Evolutionary conservation across 2,797 vertebrate species (phyloP).

Genomic region (Pachyuromys duprasi): DNA sequence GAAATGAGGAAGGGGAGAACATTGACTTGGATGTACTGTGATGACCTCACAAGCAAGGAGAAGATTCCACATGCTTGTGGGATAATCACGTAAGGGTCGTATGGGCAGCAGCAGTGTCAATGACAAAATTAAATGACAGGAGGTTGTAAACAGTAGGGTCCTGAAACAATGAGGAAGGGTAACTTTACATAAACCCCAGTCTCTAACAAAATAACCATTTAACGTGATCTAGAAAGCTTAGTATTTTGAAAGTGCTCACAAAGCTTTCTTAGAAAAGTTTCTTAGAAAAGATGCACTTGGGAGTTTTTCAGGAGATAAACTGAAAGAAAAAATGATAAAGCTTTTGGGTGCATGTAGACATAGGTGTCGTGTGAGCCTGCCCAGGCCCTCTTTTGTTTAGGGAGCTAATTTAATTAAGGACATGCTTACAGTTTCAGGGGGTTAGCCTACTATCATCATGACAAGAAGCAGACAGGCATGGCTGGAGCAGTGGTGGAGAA

Average conservation of each 20-base stretch:
- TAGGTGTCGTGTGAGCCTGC: neutral
- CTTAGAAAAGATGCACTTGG: neutral
- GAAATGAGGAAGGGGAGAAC: neutral
- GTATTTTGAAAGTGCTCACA: neutral
- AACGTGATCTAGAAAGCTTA: neutral
- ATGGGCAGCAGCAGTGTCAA: neutral
- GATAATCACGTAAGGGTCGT: neutral
- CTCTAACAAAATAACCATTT: neutral
- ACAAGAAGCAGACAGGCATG: neutral
- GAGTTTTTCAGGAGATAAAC: neutral
- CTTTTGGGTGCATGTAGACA: neutral
- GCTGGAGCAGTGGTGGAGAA: neutral
- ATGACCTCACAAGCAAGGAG: neutral
- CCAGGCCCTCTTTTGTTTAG: neutral
- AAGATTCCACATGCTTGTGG: neutral
- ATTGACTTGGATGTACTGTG: neutral
- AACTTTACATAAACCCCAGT: neutral
- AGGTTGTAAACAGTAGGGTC: neutral
- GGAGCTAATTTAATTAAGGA: neutral
- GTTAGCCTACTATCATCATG: neutral
- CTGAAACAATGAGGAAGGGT: neutral
- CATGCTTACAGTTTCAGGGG: neutral
- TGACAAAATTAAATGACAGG: neutral
- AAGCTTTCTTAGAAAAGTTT: neutral
- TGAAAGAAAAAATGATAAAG: neutral